Evolutionary conservation across 2,888 invertebrate genomes (phyloP), one percentile per base, ranked within the genome.

Genomic region (Anoplius nigerrimus): DNA sequence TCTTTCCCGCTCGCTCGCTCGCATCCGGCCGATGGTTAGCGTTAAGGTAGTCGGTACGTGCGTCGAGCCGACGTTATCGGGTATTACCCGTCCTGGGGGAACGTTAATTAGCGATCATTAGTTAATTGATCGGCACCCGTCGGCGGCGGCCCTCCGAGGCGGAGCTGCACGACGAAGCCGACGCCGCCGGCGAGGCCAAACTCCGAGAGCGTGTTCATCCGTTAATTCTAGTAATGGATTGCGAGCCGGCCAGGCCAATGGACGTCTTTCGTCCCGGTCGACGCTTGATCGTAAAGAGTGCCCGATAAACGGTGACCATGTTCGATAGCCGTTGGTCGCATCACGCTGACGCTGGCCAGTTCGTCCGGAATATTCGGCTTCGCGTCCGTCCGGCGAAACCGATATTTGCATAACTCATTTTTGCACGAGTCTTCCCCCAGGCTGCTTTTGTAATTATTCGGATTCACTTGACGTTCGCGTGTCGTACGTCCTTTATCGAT

Each of bases 61-160:
- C 70, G 72, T 79, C 62, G 76, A 72, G 74, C 70, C 73, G 69
- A 55, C 69, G 75, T 82, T 79, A 81, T 78, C 79, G 78, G 79
- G 74, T 81, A 82, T 82, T 83, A 82, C 79, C 80, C 20, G 74
- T 74, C 80, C 75, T 69, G 69, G 70, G 75, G 79, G 81, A 82
- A 80, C 79, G 79, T 79, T 83, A 84, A 83, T 84, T 83, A 85
- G 79, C 82, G 78, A 77, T 82, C 79, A 77, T 75, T 80, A 82
- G 78, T 82, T 84, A 84, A 84, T 84, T 84, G 84, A 84, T 83
- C 80, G 80, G 77, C 75, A 80, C 77, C 79, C 80, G 78, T 81
- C 77, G 80, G 66, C 34, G 34, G 34, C 81, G 69, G 75, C 72
- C 58, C 55, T 62, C 59, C 62, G 59, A 67, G 71, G 66, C 66